Conservation (phyloP, 2,888 invertebrate species). For the Noctuana brunneofusca region DNA sequence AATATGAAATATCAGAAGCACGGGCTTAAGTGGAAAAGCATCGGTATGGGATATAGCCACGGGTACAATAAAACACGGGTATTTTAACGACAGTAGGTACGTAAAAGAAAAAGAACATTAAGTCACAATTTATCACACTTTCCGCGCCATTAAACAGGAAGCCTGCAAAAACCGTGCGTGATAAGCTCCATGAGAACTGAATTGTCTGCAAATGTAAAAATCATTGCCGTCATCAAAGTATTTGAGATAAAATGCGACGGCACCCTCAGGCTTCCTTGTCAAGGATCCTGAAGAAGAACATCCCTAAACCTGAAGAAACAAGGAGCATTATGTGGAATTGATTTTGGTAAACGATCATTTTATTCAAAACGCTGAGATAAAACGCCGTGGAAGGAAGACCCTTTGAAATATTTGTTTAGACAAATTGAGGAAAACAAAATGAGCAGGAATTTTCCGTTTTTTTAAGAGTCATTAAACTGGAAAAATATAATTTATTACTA, state of each 20-base stretch:
- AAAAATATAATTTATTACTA: conserved; percentile 39
- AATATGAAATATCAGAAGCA: conserved; percentile 25
- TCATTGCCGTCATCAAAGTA: conserved; percentile 48
- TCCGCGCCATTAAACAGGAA: conserved; percentile 76
- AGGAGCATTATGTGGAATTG: conserved; percentile 31
- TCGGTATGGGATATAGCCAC: conserved; percentile 36
- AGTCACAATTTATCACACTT: conserved; percentile 78
- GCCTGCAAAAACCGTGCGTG: conserved; percentile 74
- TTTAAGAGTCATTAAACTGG: conserved; percentile 50
- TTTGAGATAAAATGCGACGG: conserved; percentile 31
- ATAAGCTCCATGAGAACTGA: conserved; percentile 67
- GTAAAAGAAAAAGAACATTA: conserved; percentile 73
- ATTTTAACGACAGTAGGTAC: conserved; percentile 59
- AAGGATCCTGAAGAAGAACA: conserved; percentile 17
- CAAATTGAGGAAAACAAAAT: conserved; percentile 53
- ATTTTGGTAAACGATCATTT: conserved; percentile 38
- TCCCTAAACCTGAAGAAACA: conserved; percentile 24
- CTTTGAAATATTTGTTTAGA: conserved; percentile 54
- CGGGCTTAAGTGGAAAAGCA: conserved; percentile 27
- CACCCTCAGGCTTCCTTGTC: conserved; percentile 11
- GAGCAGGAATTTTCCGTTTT: conserved; percentile 39
- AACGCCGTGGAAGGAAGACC: conserved; percentile 43
- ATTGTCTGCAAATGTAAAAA: conserved; percentile 67
- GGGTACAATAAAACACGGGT: conserved; percentile 53
- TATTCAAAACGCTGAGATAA: conserved; percentile 44